Percentiles rank a stretch among this genome's conserved stretches.
These are phyloP conservation scores for Idris sp. DNA, from an alignment of 1,140 invertebrate genomes.

Conservation along the genomic window DNA sequence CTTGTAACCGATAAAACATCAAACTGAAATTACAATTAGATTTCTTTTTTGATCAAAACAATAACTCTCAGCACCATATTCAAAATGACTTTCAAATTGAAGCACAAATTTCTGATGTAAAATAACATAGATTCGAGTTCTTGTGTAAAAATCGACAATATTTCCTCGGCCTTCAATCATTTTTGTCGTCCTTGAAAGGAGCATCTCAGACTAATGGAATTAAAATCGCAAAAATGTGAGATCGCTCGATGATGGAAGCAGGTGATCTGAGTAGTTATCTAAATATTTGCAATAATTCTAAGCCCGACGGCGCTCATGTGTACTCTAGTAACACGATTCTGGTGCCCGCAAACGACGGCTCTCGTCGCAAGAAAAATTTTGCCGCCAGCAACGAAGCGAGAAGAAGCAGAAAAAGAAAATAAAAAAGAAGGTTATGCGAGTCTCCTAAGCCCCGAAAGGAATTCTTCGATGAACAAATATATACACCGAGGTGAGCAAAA, in stretches of 20 bases:
- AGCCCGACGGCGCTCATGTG: constrained; percentile 47
- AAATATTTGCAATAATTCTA: constrained; percentile 63
- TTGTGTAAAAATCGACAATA: too few relatives aligned
- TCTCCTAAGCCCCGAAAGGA: constrained; percentile 40
- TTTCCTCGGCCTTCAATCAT: background rate
- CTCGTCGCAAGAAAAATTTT: constrained; percentile 51
- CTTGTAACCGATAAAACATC: too few relatives aligned
- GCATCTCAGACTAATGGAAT: constrained; percentile 31
- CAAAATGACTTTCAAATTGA: too few relatives aligned
- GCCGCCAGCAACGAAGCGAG: constrained; percentile 18
- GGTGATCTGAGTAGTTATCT: constrained; percentile 37
- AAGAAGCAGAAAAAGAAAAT: constrained; percentile 15
- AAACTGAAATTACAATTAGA: too few relatives aligned
- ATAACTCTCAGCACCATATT: too few relatives aligned
- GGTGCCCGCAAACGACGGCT: constrained; percentile 26
- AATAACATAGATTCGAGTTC: too few relatives aligned
- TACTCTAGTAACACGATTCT: constrained; percentile 54
- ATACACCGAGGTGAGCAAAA: too few relatives aligned
- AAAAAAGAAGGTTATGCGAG: constrained; percentile 50
- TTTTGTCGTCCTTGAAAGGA: constrained; percentile 2
- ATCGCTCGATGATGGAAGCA: constrained; percentile 33
- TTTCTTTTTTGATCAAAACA: too few relatives aligned
- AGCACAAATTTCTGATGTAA: too few relatives aligned
- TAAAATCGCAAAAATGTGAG: constrained; percentile 46
- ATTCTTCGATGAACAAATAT: constrained; percentile 58